Conservation (phyloP, 1,140 invertebrate genomes). For the Doryteuthis pealeii region DNA sequence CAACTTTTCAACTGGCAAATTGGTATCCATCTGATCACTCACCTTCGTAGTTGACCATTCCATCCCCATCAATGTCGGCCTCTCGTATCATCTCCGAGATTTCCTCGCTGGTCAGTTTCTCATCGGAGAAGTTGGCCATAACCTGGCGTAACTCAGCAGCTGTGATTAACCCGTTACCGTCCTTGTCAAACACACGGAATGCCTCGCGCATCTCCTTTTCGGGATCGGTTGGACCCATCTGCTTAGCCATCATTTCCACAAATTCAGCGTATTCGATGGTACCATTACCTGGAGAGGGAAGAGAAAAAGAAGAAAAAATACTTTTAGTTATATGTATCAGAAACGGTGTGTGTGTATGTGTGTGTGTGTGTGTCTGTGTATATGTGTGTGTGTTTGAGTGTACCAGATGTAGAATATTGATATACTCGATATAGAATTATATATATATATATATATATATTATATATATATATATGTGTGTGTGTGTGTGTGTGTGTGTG, state of each 20-base stretch:
- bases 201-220: slow-evolving; percentile 98
- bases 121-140: slow-evolving; percentile 85
- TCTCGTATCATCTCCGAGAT: slow-evolving; percentile 91
- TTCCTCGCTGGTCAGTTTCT: slow-evolving; percentile 85
- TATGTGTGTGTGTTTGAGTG: not conserved
- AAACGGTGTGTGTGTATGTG: not conserved
- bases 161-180: slow-evolving; percentile 81
- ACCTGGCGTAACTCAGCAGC: slow-evolving; percentile 63
- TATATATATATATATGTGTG: not conserved
- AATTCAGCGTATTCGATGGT: slow-evolving; percentile 98
- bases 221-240: slow-evolving; percentile 95
- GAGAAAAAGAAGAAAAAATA: not conserved
- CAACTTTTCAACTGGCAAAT: too few species aligned
- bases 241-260: slow-evolving; percentile 87
- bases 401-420: too few species aligned
- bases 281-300: slow-evolving; percentile 73
- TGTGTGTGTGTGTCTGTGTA: not conserved
- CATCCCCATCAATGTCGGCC: slow-evolving; percentile 84
- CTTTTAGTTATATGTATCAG: not conserved
- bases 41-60: slow-evolving; percentile 49
- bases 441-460: slow-evolving; percentile 6
- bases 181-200: slow-evolving; percentile 97
- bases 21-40: too few species aligned
- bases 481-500: not conserved
- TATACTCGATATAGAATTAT: too few species aligned